phyloP scores from a whole-genome alignment of 2,888 invertebrate species.

The Spodoptera littoralis region DNA sequence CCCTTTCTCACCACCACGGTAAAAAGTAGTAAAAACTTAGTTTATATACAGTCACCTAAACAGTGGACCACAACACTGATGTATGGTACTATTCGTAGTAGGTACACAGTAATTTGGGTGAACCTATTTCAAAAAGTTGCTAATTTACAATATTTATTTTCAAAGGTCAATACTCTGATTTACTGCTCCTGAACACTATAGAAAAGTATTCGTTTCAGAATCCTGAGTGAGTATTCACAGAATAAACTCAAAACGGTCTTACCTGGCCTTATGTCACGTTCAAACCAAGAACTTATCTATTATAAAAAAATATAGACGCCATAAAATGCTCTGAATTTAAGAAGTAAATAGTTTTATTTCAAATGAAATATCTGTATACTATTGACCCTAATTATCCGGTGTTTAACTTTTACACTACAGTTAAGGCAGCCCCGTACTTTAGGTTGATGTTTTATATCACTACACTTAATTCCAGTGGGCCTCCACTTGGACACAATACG shows the following conservation, averaged over 20 bases:
- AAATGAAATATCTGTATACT: slow-evolving; percentile 46
- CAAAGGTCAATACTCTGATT: too few species aligned
- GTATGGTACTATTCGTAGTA: slow-evolving; percentile 2
- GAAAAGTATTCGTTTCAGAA: too few species aligned
- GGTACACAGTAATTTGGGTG: neutral
- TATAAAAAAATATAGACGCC: too few species aligned
- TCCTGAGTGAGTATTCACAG: too few species aligned
- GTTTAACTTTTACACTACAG: slow-evolving; percentile 55
- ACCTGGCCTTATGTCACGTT: too few species aligned
- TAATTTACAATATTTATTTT: too few species aligned
- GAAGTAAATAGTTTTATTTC: too few species aligned
- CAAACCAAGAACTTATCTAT: neutral
- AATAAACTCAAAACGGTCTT: too few species aligned
- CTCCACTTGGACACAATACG: slow-evolving; percentile 51
- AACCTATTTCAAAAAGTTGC: too few species aligned
- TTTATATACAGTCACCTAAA: slow-evolving; percentile 40
- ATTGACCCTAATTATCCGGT: slow-evolving; percentile 58
- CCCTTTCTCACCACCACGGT: slow-evolving; percentile 65
- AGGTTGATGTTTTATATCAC: slow-evolving; percentile 54
- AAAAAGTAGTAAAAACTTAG: slow-evolving; percentile 53
- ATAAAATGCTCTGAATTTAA: too few species aligned
- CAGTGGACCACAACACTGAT: slow-evolving; percentile 30
- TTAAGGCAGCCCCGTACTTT: slow-evolving; percentile 44
- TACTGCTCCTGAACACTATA: too few species aligned
- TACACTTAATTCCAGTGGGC: slow-evolving; percentile 50